Conservation (phyloP, 1,140 invertebrate genomes). For the Hycleus phaleratus region DNA sequence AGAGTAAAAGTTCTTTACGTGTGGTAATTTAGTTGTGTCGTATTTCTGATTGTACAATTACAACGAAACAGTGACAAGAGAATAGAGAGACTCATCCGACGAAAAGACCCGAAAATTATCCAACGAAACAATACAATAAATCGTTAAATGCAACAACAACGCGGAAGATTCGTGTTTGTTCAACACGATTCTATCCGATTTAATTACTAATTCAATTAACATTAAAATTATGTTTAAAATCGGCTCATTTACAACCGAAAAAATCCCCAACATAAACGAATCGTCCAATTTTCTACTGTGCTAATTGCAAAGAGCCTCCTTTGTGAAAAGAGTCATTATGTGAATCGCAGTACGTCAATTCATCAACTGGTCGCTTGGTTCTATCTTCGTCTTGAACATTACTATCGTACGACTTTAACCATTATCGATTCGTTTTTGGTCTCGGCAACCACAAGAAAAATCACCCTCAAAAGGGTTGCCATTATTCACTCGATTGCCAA, state of each 20-base stretch:
- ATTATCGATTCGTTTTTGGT: slow-evolving; percentile 10
- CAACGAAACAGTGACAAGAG: slow-evolving; percentile 3
- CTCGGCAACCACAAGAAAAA: slow-evolving; percentile 12
- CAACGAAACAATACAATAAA: too few relatives aligned
- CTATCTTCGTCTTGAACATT: background rate
- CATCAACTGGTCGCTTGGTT: slow-evolving; percentile 10
- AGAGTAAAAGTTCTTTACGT: slow-evolving; percentile 11
- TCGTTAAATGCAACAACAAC: too few relatives aligned
- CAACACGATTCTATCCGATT: too few relatives aligned
- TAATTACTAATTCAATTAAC: too few relatives aligned
- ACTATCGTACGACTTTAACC: background rate
- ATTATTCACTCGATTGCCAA: slow-evolving; percentile 15
- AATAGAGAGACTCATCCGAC: too few relatives aligned
- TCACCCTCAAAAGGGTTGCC: slow-evolving; percentile 13
- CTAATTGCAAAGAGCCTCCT: slow-evolving; percentile 17
- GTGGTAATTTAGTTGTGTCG: slow-evolving; percentile 11
- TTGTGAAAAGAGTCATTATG: slow-evolving; percentile 16
- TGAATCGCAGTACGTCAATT: slow-evolving; percentile 16
- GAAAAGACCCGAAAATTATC: too few relatives aligned
- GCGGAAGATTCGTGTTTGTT: too few relatives aligned
- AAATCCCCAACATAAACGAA: slow-evolving; percentile 1
- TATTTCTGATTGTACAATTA: slow-evolving; percentile 8
- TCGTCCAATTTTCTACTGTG: slow-evolving; percentile 14
- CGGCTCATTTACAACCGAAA: too few relatives aligned
- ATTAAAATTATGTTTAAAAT: too few relatives aligned